Evolutionary conservation across 2,888 invertebrate species (phyloP), one percentile per base, ranked within the genome.

Genomic region (Hemicrepidius hirtus): DNA sequence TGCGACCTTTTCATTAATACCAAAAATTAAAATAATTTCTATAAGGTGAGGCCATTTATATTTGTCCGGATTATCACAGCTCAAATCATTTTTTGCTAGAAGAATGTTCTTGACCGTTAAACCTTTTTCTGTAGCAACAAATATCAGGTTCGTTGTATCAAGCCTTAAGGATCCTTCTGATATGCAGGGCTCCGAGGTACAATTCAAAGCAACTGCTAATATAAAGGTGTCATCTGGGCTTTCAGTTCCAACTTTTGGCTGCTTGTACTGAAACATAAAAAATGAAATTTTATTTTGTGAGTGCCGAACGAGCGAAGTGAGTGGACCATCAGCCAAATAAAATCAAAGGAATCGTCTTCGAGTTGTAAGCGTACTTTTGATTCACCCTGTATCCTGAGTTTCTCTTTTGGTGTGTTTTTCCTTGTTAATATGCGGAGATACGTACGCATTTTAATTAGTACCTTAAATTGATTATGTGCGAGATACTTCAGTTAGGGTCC

Each of bases 1-100:
- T 4, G 49, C 10, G 4, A 40, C 18, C 28, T 13, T 13, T 9
- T 50, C 59, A 4, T 63, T 12, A 9, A 74, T 9, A 3, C 76
- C 76, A 32, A 74, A 76, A 55, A 76, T 62, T 13, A 20, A 41
- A 9, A 59, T 44, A 21, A n/a, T 69, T 46, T 66, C 68, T 0
- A 76, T 64, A 21, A 59, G 1, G 18, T 9, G 63, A 40, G 74
- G 76, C 21, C 55, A 44, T 3, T 21, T 35, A 32, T 5, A 6
- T 37, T 50, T 6, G 1, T n/a, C 20, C 20, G 0, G 10, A 21
- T 59, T 68, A 32, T 16, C 28, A 28, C 74, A 75, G 0, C 16
- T 13, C 10, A 74, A 32, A 41, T 71, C 74, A 5, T 46, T 59
- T 37, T 59, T 21, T 21, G 37, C 66, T 5, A 28, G 53, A 1